Evolutionary conservation across 2,113 vertebrate genomes (phyloP).

Genomic region (Narcine bancroftii): DNA sequence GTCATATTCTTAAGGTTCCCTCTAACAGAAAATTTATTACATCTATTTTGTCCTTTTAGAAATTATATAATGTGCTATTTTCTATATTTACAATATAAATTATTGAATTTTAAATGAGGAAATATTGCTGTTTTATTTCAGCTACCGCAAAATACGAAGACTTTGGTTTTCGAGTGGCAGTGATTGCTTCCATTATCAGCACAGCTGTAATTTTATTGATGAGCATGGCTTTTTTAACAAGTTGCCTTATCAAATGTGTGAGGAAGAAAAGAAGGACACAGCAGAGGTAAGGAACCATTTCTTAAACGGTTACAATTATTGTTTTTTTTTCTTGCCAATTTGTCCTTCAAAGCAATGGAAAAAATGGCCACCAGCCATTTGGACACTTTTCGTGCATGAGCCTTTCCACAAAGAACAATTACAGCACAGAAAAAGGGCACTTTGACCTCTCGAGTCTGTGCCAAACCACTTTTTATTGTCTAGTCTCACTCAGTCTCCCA

Average conservation of each 20-base stretch:
- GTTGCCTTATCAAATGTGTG: slow-evolving; percentile 73
- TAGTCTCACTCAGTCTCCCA: no score
- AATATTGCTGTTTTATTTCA: slow-evolving; percentile 45
- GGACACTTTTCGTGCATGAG: neutral
- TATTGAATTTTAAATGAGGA: neutral
- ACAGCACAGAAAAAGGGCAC: no score
- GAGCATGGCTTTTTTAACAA: slow-evolving; percentile 81
- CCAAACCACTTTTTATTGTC: no score
- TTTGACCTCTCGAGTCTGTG: no score
- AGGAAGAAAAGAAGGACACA: slow-evolving; percentile 60
- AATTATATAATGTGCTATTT: neutral
- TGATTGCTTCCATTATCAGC: slow-evolving; percentile 79
- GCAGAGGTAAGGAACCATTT: slow-evolving; percentile 54
- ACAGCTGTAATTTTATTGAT: slow-evolving; percentile 76
- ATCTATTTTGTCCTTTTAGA: neutral
- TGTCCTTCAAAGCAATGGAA: neutral
- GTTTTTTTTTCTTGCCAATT: neutral
- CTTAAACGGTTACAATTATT: neutral
- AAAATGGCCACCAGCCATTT: neutral
- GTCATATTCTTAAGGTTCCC: neutral
- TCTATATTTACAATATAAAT: neutral
- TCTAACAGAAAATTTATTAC: neutral
- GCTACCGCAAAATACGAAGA: slow-evolving; percentile 61
- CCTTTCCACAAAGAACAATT: neutral
- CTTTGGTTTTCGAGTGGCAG: slow-evolving; percentile 76